A percentile compares a stretch with the other conserved stretches of the same genome.
These are phyloP conservation scores for Orchestia grillus DNA, from an alignment of 1,140 invertebrate genomes.

Conservation along the genomic window DNA sequence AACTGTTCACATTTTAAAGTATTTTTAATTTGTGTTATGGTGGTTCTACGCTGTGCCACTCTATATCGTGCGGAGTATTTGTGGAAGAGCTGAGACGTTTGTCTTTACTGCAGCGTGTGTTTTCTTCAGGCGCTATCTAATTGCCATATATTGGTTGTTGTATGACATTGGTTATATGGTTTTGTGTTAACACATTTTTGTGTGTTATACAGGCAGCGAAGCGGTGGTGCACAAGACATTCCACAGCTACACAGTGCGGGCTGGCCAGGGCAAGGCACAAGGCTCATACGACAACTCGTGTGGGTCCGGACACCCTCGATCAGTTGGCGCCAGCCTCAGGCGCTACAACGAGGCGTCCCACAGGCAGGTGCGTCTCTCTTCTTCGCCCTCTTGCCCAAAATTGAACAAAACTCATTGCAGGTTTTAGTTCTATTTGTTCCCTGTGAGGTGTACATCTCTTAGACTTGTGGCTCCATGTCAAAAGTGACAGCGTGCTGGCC, in stretches of 20 bases:
- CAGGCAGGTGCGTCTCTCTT: constrained; percentile 75
- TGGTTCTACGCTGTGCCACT: too few relatives aligned
- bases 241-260: constrained; percentile 87
- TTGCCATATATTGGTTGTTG: neutral
- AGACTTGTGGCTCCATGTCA: too few relatives aligned
- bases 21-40: too few relatives aligned
- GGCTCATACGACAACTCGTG: constrained; percentile 79
- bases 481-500: neutral
- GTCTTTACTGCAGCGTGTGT: too few relatives aligned
- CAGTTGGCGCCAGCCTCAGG: constrained; percentile 85
- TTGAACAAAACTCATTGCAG: neutral
- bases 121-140: neutral
- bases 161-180: too few relatives aligned
- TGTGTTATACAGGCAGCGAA: constrained; percentile 72
- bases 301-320: constrained; percentile 78
- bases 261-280: constrained; percentile 87
- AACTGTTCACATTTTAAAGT: too few relatives aligned
- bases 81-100: too few relatives aligned
- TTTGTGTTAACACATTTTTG: too few relatives aligned
- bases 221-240: constrained; percentile 86
- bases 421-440: neutral
- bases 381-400: neutral
- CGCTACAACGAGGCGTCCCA: constrained; percentile 83
- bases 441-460: neutral
- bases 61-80: too few relatives aligned